Evolutionary conservation across 2,797 vertebrate genomes (phyloP).

Genomic region (Orestias chungarensis): DNA sequence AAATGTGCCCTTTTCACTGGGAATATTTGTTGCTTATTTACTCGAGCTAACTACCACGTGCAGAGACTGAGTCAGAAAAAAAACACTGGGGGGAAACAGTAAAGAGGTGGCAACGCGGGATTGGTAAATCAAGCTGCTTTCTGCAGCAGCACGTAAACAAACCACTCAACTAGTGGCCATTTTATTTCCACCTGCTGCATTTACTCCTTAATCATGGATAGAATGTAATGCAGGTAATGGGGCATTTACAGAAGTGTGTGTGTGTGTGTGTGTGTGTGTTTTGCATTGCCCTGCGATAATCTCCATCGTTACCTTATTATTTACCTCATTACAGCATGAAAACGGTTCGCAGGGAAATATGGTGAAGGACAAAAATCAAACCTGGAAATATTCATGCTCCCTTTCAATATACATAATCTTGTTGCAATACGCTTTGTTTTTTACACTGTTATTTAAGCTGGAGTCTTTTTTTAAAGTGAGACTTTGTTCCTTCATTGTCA

Average conservation of each 20-base stretch:
- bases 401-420: not conserved
- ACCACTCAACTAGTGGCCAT: constrained; percentile 57
- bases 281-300: constrained; percentile 25
- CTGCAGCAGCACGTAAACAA: constrained; percentile 56
- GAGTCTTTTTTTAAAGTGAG: constrained; percentile 32
- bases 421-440: not conserved
- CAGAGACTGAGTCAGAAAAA: constrained; percentile 32
- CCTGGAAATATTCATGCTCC: constrained; percentile 9
- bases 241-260: constrained; percentile 8
- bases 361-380: constrained; percentile 1
- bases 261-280: constrained; percentile 2
- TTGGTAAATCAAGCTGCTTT: constrained; percentile 54
- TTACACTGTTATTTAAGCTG: constrained; percentile 28
- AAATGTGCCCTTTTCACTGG: constrained; percentile 17
- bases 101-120: constrained; percentile 40
- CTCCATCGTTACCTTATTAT: constrained; percentile 14
- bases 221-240: constrained; percentile 40
- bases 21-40: constrained; percentile 48
- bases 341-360: constrained; percentile 5
- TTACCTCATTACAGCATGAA: constrained; percentile 16
- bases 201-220: constrained; percentile 51
- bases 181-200: constrained; percentile 28
- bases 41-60: constrained; percentile 42
- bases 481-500: constrained; percentile 37
- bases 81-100: constrained; percentile 29